Percentiles rank a stretch among this genome's conserved stretches.
These are phyloP conservation scores for Pteronotus mesoamericanus DNA, from an alignment of 2,797 vertebrate species.

Conservation along the genomic window DNA sequence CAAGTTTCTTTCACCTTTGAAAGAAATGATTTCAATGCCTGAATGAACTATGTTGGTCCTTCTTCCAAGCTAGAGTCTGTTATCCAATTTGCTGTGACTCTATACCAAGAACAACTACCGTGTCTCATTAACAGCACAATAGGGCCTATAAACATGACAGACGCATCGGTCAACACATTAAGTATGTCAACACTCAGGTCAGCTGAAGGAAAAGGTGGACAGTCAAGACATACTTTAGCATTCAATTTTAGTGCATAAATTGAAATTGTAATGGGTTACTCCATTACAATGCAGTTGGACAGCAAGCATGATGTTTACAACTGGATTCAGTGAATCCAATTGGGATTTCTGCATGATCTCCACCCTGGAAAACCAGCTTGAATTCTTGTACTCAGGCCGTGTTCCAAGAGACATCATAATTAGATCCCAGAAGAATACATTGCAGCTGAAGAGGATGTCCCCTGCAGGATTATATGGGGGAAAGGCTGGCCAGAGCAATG, in stretches of 20 bases:
- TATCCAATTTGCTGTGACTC: neutral
- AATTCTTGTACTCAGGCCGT: slow-evolving; percentile 60
- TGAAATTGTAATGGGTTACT: slow-evolving; percentile 22
- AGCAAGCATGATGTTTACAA: slow-evolving; percentile 49
- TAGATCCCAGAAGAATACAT: slow-evolving; percentile 56
- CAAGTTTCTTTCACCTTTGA: neutral
- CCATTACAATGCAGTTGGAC: neutral
- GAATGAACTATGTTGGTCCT: neutral
- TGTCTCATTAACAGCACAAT: slow-evolving; percentile 8
- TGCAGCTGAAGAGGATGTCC: slow-evolving; percentile 58
- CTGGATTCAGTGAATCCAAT: slow-evolving; percentile 7
- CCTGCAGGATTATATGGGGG: slow-evolving; percentile 29
- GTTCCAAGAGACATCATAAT: slow-evolving; percentile 69
- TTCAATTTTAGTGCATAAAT: slow-evolving; percentile 23
- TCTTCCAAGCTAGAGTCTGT: neutral
- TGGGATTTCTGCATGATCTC: slow-evolving; percentile 49
- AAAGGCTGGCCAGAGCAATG: slow-evolving; percentile 50
- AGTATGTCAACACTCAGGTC: neutral
- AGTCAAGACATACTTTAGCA: neutral
- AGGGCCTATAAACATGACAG: neutral
- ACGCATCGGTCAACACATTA: neutral
- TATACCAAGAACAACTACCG: neutral
- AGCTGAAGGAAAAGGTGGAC: neutral
- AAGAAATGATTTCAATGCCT: neutral
- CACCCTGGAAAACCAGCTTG: slow-evolving; percentile 56